A percentile compares a stretch with the other conserved stretches of the same genome.
Evolutionary conservation across 2,113 vertebrate genomes (phyloP).

Genomic region (Salvelinus alpinus): DNA sequence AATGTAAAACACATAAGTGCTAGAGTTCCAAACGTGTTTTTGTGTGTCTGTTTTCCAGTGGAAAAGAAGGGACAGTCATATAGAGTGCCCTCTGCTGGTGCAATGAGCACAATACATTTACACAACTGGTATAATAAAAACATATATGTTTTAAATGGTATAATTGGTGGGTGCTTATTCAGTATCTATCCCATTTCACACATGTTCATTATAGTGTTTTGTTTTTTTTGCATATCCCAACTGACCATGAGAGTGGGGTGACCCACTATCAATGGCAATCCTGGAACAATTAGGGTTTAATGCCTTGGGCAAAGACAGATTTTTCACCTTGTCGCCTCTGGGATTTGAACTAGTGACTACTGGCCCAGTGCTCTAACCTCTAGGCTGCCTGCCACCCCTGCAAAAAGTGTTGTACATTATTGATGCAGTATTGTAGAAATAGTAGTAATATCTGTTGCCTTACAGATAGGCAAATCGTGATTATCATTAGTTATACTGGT

Average conservation of each 20-base stretch:
- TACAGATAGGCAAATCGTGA: neutral
- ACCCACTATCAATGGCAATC: too few species aligned
- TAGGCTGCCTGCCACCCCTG: too few species aligned
- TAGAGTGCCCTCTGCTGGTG: slow-evolving; percentile 49
- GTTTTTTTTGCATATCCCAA: too few species aligned
- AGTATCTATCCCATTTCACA: too few species aligned
- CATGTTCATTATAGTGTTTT: too few species aligned
- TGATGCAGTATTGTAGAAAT: neutral
- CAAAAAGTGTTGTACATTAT: neutral
- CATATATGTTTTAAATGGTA: too few species aligned
- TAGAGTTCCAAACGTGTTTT: slow-evolving; percentile 22
- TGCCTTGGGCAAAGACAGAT: too few species aligned
- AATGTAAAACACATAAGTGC: neutral
- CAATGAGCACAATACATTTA: neutral
- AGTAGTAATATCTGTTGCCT: neutral
- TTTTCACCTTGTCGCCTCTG: too few species aligned
- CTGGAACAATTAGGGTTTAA: too few species aligned
- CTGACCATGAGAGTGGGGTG: too few species aligned
- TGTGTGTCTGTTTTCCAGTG: slow-evolving; percentile 7
- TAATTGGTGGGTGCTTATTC: neutral
- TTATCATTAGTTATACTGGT: neutral
- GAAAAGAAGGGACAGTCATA: neutral
- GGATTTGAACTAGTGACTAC: too few species aligned
- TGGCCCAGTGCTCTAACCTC: too few species aligned
- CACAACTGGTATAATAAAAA: neutral